These are phyloP conservation scores for Laterallus jamaicensis DNA, from an alignment of 2,113 vertebrate species.

Conservation along the genomic window DNA sequence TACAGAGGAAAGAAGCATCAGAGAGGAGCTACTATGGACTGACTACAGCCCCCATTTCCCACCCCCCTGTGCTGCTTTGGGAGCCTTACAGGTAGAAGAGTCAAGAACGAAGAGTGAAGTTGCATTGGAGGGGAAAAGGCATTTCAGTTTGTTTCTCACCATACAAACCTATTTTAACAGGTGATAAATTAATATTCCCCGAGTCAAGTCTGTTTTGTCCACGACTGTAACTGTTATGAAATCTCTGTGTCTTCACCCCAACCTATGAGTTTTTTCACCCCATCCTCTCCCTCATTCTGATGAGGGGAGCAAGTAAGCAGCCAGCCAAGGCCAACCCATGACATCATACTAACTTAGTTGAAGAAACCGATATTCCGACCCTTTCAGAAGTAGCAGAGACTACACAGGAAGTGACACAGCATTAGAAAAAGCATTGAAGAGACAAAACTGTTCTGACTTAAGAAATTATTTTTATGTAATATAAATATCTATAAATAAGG, in stretches of 20 bases:
- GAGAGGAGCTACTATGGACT: not conserved
- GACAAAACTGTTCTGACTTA: not conserved
- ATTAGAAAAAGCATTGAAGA: not conserved
- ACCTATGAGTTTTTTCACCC: not conserved
- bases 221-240: not conserved
- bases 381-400: not conserved
- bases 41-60: not conserved
- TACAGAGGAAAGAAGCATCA: not conserved
- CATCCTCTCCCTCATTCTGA: not conserved
- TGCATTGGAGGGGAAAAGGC: not conserved
- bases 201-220: not conserved
- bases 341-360: not conserved
- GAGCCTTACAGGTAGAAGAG: not conserved
- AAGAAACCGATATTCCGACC: not conserved
- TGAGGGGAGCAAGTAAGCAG: not conserved
- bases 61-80: not conserved
- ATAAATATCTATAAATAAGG: not conserved
- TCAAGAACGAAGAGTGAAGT: not conserved
- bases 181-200: not conserved
- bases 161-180: not conserved
- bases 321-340: not conserved
- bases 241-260: not conserved
- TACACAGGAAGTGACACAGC: not conserved
- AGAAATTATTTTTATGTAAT: not conserved
- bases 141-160: not conserved